Percentiles rank a stretch among this genome's conserved stretches.
phyloP scores from a whole-genome alignment of 1,140 invertebrate genomes.

The Ridgeia piscesae region DNA sequence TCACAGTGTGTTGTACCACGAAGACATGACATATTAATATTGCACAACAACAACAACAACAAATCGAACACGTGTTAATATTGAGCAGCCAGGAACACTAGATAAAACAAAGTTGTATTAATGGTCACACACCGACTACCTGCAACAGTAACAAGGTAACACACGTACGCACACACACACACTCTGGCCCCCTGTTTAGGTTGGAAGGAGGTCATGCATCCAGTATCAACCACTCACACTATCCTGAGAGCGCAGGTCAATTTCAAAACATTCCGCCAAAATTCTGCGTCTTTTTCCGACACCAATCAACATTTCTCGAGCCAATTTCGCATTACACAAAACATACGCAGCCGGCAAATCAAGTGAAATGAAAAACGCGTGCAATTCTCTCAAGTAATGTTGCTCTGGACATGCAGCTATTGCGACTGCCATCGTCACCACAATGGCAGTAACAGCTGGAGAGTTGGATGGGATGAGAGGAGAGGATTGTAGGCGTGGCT shows the following conservation, averaged over 20 bases:
- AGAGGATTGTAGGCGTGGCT: not conserved
- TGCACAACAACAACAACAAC: not conserved
- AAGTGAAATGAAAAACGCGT: not conserved
- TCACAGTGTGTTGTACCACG: not conserved
- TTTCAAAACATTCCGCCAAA: not conserved
- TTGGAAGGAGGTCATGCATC: not conserved
- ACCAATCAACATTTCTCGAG: not conserved
- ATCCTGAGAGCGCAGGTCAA: not conserved
- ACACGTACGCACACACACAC: not conserved
- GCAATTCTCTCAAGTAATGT: conserved; percentile 1
- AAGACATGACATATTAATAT: not conserved
- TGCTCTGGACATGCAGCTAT: not conserved
- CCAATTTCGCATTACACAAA: not conserved
- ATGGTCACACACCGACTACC: not conserved
- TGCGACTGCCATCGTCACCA: not conserved
- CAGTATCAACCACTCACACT: not conserved
- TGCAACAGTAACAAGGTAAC: not conserved
- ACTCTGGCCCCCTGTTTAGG: not conserved
- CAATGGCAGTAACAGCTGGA: conserved; percentile 3
- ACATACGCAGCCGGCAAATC: not conserved
- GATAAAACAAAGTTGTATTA: conserved; percentile 6
- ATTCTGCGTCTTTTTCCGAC: not conserved
- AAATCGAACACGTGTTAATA: not conserved
- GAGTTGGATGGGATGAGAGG: not conserved
- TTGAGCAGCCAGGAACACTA: not conserved